Conservation (phyloP, 2,888 invertebrate species). For the Tethea ocularis region DNA sequence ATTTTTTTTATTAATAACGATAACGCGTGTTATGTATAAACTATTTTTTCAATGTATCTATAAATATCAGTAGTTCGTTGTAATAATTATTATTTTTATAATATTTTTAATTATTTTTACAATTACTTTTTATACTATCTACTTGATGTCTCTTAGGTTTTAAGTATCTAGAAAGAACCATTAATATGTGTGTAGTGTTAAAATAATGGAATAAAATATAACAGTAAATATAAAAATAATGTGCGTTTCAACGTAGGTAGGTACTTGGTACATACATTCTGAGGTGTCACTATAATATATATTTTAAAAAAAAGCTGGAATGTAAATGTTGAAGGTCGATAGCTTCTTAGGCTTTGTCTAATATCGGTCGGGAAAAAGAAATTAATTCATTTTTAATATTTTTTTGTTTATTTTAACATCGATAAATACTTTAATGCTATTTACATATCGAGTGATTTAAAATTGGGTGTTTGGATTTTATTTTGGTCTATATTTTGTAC, state of each 20-base stretch:
- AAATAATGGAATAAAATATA: conserved; percentile 33
- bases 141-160: conserved; percentile 58
- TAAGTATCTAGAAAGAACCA: conserved; percentile 49
- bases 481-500: conserved; percentile 82
- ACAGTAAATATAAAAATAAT: conserved; percentile 35
- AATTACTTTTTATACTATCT: conserved; percentile 65
- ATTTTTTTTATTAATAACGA: conserved; percentile 26
- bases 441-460: conserved; percentile 58
- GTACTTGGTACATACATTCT: conserved; percentile 29
- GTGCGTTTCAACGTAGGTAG: conserved; percentile 43
- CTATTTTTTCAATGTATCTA: conserved; percentile 43
- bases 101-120: conserved; percentile 48
- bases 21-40: conserved; percentile 42
- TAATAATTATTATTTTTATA: conserved; percentile 57
- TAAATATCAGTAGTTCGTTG: conserved; percentile 75
- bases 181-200: conserved; percentile 39
- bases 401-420: conserved; percentile 52
- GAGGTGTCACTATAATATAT: conserved; percentile 28
- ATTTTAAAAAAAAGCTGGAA: conserved; percentile 53
- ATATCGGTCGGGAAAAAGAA: conserved; percentile 34
- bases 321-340: conserved; percentile 66
- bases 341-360: conserved; percentile 76
- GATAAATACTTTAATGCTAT: conserved; percentile 67
- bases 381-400: conserved; percentile 48
- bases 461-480: conserved; percentile 65